Evolutionary conservation across 2,113 vertebrate species (phyloP).

Genomic region (Gasterosteus nipponicus): DNA sequence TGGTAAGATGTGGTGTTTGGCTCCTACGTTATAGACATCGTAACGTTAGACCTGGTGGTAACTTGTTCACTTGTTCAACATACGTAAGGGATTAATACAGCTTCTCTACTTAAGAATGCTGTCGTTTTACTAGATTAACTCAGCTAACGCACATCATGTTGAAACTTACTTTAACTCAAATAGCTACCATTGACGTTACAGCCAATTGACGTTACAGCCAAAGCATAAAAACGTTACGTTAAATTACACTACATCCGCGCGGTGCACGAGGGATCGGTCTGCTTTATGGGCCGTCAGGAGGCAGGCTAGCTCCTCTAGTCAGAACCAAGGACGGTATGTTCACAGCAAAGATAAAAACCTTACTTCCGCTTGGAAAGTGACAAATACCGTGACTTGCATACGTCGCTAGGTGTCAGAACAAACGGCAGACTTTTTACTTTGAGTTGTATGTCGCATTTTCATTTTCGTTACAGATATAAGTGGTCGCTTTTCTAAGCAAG

Average conservation of each 20-base stretch:
- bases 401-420: background rate
- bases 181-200: constrained; percentile 9
- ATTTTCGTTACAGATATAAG: background rate
- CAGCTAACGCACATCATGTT: background rate
- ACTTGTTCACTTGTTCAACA: background rate
- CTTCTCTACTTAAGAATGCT: background rate
- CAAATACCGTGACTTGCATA: background rate
- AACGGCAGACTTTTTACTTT: rapidly evolving
- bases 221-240: background rate
- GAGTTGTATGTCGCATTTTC: rapidly evolving
- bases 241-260: background rate
- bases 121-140: background rate
- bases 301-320: background rate
- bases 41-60: background rate
- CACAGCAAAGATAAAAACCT: background rate
- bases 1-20: constrained; percentile 51
- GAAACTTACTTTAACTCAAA: constrained; percentile 9
- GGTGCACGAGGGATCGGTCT: background rate
- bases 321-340: background rate
- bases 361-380: constrained; percentile 16
- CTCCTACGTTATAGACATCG: background rate
- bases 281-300: constrained; percentile 9
- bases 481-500: background rate
- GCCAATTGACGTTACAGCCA: background rate
- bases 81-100: background rate